phyloP scores from a whole-genome alignment of 2,113 vertebrate species.

The Lampris incognitus region DNA sequence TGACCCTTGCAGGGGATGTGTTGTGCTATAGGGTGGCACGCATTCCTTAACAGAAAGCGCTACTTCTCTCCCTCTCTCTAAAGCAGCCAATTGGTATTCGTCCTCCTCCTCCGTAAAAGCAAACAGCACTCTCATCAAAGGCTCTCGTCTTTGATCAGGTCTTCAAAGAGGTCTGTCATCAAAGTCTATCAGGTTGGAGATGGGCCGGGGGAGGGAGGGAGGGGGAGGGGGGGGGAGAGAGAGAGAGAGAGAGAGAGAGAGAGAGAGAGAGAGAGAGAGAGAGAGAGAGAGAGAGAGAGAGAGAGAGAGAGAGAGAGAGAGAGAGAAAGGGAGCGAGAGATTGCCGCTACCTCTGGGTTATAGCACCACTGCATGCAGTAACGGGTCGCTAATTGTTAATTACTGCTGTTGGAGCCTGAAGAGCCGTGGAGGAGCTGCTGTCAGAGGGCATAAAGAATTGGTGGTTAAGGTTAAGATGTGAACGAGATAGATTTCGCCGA shows the following conservation, averaged over 20 bases:
- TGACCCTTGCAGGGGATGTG: no score
- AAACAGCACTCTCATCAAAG: conserved; percentile 78
- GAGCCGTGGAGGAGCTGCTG: conserved; percentile 12
- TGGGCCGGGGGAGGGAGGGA: conserved; percentile 43
- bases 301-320: conserved; percentile 28
- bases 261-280: conserved; percentile 2
- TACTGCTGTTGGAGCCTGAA: conserved; percentile 47
- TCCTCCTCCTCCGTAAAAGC: conserved; percentile 70
- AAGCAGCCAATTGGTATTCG: conserved; percentile 69
- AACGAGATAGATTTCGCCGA: conserved; percentile 29
- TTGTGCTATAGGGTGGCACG: neutral
- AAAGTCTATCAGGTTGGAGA: conserved; percentile 77
- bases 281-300: conserved; percentile 1
- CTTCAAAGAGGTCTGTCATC: conserved; percentile 79
- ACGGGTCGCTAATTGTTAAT: conserved; percentile 78
- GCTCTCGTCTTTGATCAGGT: conserved; percentile 74
- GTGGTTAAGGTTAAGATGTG: conserved; percentile 17
- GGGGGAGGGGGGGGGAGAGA: conserved; percentile 13
- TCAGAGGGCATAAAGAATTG: conserved; percentile 8
- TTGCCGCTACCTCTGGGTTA: conserved; percentile 59
- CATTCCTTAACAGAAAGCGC: conserved; percentile 3
- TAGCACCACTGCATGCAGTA: conserved; percentile 53
- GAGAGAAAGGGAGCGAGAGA: conserved; percentile 11
- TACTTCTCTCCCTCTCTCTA: conserved; percentile 31
- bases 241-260: conserved; percentile 9